Percentiles rank a stretch among this genome's conserved stretches.
These are phyloP conservation scores for Psilopogon haemacephalus DNA, from an alignment of 2,113 vertebrate genomes.

Conservation along the genomic window DNA sequence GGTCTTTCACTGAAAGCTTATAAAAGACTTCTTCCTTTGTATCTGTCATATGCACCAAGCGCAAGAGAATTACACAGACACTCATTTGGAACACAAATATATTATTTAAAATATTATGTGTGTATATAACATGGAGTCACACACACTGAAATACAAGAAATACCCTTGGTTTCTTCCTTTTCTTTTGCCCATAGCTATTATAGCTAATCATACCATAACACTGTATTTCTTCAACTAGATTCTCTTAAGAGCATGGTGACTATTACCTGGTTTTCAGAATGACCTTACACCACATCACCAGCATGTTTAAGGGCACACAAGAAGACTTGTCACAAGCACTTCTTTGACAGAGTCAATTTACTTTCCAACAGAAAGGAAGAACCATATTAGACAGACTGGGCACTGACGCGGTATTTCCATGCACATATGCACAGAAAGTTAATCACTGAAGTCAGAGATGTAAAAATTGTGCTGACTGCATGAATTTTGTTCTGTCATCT, in stretches of 20 bases:
- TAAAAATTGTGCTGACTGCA: not conserved
- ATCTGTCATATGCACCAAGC: not conserved
- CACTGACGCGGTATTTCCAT: not conserved
- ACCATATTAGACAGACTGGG: not conserved
- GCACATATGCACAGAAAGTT: not conserved
- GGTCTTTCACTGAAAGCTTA: not conserved
- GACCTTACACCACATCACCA: not conserved
- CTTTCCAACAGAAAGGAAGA: not conserved
- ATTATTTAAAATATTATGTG: not conserved
- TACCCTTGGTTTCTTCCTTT: not conserved
- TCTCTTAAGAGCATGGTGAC: not conserved
- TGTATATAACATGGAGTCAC: no score
- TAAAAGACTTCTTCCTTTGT: not conserved
- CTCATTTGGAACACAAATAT: not conserved
- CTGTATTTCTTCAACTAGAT: not conserved
- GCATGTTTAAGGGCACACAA: not conserved
- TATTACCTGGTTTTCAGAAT: not conserved
- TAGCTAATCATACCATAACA: rapidly evolving
- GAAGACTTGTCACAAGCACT: not conserved
- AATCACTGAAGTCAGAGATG: not conserved
- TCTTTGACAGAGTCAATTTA: not conserved
- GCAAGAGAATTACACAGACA: not conserved
- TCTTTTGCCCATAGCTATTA: not conserved
- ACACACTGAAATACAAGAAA: not conserved
- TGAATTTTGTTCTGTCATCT: not conserved